Evolutionary conservation across 2,113 vertebrate species (phyloP).

Genomic region (Onychostoma macrolepis): DNA sequence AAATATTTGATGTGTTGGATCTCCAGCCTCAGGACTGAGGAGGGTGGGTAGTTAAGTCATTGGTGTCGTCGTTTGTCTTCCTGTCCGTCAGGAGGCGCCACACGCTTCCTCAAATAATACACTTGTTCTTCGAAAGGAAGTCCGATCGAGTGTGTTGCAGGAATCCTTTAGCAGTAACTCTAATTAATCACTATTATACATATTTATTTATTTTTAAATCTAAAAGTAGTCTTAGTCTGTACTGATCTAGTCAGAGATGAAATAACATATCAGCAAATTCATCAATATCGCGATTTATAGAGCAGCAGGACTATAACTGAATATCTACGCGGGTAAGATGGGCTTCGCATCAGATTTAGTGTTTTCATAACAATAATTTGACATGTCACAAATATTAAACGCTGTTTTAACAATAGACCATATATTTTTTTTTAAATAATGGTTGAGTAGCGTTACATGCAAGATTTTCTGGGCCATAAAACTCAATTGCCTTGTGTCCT

Average conservation of each 20-base stretch:
- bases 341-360: background rate
- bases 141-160: background rate
- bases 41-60: background rate
- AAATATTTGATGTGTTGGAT: background rate
- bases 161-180: background rate
- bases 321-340: background rate
- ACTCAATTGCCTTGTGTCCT: background rate
- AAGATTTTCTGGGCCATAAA: background rate
- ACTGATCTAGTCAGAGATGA: background rate
- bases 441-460: too few relatives aligned
- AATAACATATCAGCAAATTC: background rate
- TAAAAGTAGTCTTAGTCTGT: background rate
- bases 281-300: background rate
- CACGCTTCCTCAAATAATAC: background rate
- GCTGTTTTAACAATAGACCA: background rate
- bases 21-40: background rate
- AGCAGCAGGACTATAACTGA: background rate
- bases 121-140: slow-evolving; percentile 2
- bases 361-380: background rate
- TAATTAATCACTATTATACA: background rate
- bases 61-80: background rate
- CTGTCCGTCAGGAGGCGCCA: background rate
- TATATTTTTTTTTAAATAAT: background rate
- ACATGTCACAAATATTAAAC: background rate
- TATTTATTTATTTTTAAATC: too few relatives aligned